Evolutionary conservation across 2,888 invertebrate species (phyloP), one percentile per base, ranked within the genome.

Genomic region (Sipha maydis): DNA sequence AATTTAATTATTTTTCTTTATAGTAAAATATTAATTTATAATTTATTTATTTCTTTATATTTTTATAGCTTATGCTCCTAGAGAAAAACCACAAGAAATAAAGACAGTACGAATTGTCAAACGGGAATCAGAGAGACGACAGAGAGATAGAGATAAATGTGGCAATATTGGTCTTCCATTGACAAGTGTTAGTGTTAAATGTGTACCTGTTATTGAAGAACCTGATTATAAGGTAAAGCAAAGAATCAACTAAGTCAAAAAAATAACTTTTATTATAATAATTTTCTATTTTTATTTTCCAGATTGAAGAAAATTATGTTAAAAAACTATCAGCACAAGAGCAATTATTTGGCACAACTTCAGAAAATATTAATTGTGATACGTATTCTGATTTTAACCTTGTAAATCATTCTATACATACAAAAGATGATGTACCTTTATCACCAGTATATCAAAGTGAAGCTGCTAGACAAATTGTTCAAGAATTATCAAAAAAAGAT

Each of bases 41-140:
- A 48, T 73, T 88, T 28, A 91, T 48, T 67, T 67, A 38, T 38
- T n/a, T n/a, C n/a, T n/a, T n/a, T n/a, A 34, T 34, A 3, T 34
- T 34, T 90, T 91, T 92, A 71, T 91, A 95, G 95, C 94, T 89
- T 95, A 95, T 91, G 93, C 95, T 83, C 95, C 93, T 1, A 95
- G 95, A 89, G 97, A 97, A 91, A 97, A 97, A 90, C 92, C 92
- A 90, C 95, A 96, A 92, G 97, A 97, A 92, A 96, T 97, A 89
- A 97, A 97, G 93, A 98, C 98, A 0, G 98, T 98, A 31, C 94
- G 98, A 89, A 97, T 98, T 91, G 97, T 98, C 0, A 98, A 98
- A 92, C 93, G 97, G 25, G 97, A 97, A 92, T 96, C 97, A 38
- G 97, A 97, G 92, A 94, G 97, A 85, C 93, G 97, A 0, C 96